Evolutionary conservation across 2,888 invertebrate genomes (phyloP).

Genomic region (Drosophila anceps): DNA sequence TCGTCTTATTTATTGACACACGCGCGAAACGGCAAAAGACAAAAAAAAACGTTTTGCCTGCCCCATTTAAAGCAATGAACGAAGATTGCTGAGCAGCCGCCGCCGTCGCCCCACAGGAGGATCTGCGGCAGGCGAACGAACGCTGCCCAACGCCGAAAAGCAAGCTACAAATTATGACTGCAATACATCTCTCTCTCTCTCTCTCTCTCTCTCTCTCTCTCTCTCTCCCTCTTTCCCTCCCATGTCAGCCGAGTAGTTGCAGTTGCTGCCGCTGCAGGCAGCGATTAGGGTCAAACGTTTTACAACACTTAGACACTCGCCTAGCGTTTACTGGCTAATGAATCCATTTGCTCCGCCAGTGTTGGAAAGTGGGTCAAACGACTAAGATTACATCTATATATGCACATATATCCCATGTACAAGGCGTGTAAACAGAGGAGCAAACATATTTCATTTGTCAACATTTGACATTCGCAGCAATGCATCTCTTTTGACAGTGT

Average conservation of each 20-base stretch:
- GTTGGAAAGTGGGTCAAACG: background rate
- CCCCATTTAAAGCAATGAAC: constrained; percentile 28
- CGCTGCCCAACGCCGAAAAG: constrained; percentile 39
- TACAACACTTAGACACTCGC: background rate
- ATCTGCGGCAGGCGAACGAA: constrained; percentile 27
- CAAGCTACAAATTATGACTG: constrained; percentile 27
- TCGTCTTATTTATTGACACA: constrained; percentile 74
- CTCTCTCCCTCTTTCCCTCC: background rate
- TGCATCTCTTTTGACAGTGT: background rate
- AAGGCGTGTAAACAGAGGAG: too few relatives aligned
- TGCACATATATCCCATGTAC: too few relatives aligned
- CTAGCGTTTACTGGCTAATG: background rate
- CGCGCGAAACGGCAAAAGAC: constrained; percentile 64
- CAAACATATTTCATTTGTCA: too few relatives aligned
- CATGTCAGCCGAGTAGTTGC: background rate
- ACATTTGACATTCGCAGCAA: background rate
- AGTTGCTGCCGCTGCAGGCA: background rate
- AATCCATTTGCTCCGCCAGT: background rate
- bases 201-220: background rate
- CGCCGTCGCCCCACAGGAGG: background rate
- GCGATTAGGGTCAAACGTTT: background rate
- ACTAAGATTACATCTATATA: background rate
- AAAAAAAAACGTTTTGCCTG: constrained; percentile 49
- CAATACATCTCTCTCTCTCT: background rate
- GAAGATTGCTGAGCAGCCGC: background rate